phyloP scores from a whole-genome alignment of 2,888 invertebrate species.

The Orthosia gothica region DNA sequence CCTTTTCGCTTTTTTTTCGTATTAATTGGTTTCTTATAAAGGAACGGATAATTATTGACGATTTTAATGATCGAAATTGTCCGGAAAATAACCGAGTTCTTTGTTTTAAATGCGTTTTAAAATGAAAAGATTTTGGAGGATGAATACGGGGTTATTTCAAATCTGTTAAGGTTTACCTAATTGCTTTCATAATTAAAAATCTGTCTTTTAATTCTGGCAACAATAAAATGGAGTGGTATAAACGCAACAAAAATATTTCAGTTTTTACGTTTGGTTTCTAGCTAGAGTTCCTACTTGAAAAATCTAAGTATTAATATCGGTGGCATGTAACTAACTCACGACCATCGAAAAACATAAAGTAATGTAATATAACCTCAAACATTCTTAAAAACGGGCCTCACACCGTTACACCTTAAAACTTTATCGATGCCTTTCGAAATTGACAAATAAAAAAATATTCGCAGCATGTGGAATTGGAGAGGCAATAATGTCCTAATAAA shows the following conservation, averaged over 20 bases:
- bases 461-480: conserved; percentile 50
- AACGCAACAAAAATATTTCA: background rate
- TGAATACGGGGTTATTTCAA: conserved; percentile 10
- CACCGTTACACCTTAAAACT: conserved; percentile 1
- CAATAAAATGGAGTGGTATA: background rate
- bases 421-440: conserved; percentile 26
- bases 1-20: conserved; percentile 63
- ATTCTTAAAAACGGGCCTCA: background rate
- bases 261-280: background rate
- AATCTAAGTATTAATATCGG: background rate
- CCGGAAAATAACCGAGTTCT: conserved; percentile 44
- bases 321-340: background rate
- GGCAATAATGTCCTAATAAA: conserved; percentile 66
- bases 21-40: conserved; percentile 65
- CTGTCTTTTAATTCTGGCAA: no score
- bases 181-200: conserved; percentile 12
- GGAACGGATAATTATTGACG: conserved; percentile 66
- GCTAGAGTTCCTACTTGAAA: background rate
- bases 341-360: background rate
- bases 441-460: conserved; percentile 54
- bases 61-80: conserved; percentile 56
- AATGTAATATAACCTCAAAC: background rate
- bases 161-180: conserved; percentile 24
- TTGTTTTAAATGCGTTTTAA: conserved; percentile 59
- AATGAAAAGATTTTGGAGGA: conserved; percentile 34